Evolutionary conservation across 2,888 invertebrate genomes (phyloP).

Genomic region (Allolobophora icterica): DNA sequence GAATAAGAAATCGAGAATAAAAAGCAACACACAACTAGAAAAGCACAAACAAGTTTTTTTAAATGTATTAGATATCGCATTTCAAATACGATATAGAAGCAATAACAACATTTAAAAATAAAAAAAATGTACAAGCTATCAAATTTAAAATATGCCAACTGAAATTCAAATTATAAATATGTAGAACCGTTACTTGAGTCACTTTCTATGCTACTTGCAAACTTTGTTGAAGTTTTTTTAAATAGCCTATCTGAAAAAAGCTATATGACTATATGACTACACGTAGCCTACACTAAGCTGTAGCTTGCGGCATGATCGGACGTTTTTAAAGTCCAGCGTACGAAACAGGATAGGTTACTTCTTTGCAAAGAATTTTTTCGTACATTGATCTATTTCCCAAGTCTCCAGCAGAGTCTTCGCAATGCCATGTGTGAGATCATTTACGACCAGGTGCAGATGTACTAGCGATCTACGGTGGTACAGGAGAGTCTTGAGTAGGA

Average conservation of each 20-base stretch:
- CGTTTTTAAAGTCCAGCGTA: neutral
- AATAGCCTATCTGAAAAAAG: no score
- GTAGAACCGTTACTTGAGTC: neutral
- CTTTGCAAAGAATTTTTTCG: neutral
- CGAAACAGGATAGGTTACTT: neutral
- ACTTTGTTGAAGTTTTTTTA: neutral
- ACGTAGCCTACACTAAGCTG: no score
- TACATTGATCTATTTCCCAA: slow-evolving; percentile 21
- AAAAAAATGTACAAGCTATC: neutral
- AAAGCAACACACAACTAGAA: neutral
- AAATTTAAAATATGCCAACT: neutral
- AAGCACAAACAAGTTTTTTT: neutral
- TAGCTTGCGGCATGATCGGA: no score
- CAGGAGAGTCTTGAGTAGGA: slow-evolving; percentile 7
- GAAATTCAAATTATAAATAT: neutral
- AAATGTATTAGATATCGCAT: neutral
- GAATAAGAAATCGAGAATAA: neutral
- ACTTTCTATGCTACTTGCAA: neutral
- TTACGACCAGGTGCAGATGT: slow-evolving; percentile 22
- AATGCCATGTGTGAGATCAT: neutral
- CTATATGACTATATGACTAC: no score
- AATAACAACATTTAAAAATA: no score
- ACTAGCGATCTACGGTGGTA: neutral
- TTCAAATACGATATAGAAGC: neutral
- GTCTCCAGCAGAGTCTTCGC: slow-evolving; percentile 15